Percentiles rank a stretch among this genome's conserved stretches.
These are phyloP conservation scores for Indicator indicator DNA, from an alignment of 2,113 vertebrate genomes.

Conservation along the genomic window DNA sequence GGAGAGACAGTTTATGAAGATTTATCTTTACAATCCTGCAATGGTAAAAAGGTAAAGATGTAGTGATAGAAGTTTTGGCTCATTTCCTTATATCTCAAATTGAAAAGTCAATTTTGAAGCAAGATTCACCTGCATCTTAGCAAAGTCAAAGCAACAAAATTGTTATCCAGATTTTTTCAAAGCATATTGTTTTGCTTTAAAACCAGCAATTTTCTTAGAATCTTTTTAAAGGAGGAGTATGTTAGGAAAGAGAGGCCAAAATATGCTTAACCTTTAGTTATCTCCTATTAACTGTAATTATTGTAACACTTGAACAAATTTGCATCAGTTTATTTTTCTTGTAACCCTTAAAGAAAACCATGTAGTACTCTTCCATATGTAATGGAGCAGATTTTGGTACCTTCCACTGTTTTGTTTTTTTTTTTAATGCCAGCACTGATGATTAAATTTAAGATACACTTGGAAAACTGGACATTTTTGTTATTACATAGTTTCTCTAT, in stretches of 20 bases:
- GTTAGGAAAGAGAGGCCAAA: background rate
- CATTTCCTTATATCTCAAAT: background rate
- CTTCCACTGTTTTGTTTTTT: background rate
- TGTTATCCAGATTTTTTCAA: background rate
- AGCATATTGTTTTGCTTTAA: too few relatives aligned
- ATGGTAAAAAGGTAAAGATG: constrained; percentile 94
- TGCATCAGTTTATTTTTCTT: background rate
- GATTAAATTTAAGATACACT: background rate
- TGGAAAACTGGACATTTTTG: background rate
- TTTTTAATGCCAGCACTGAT: background rate
- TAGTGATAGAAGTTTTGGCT: background rate
- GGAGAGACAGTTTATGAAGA: constrained; percentile 97
- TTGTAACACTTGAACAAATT: background rate
- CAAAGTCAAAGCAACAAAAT: background rate
- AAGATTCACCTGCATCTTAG: background rate
- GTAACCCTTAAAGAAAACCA: background rate
- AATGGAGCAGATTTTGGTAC: background rate
- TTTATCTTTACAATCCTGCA: constrained; percentile 97
- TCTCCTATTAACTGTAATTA: background rate
- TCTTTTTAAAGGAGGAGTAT: background rate
- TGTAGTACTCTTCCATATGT: background rate
- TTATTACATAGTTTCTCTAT: background rate
- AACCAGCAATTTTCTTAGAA: background rate
- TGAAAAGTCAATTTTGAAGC: background rate
- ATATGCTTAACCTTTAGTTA: background rate